phyloP scores from a whole-genome alignment of 2,888 invertebrate genomes.

The Tenthredo distinguenda region DNA sequence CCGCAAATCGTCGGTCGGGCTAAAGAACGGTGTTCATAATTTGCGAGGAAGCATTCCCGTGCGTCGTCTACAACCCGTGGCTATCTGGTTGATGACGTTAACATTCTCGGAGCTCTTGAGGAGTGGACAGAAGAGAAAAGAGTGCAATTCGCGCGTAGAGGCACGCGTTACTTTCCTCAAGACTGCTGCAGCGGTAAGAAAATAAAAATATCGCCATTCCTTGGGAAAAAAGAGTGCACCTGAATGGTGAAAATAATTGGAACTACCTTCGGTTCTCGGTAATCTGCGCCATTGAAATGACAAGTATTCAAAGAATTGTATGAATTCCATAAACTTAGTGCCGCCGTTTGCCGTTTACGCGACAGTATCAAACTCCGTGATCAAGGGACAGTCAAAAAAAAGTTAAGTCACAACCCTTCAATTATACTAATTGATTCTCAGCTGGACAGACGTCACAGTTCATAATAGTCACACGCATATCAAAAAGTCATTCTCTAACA shows the following conservation, averaged over 20 bases:
- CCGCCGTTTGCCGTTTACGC: slow-evolving; percentile 20
- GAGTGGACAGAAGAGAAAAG: slow-evolving; percentile 29
- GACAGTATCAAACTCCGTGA: slow-evolving; percentile 1
- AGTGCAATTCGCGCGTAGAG: slow-evolving; percentile 36
- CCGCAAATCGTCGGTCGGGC: neutral
- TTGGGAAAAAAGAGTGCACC: neutral
- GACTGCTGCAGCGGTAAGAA: neutral
- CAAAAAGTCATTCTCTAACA: neutral
- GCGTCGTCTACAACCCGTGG: slow-evolving; percentile 31
- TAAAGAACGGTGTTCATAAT: slow-evolving; percentile 48
- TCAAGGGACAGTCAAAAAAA: neutral
- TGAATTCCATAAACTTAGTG: slow-evolving; percentile 13
- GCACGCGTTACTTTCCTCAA: slow-evolving; percentile 47
- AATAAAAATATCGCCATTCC: slow-evolving; percentile 24
- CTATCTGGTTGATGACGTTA: slow-evolving; percentile 38
- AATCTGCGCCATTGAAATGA: neutral
- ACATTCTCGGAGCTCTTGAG: slow-evolving; percentile 17
- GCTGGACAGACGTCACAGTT: neutral
- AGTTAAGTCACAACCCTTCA: neutral
- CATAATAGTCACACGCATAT: neutral
- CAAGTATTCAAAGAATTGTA: slow-evolving; percentile 27
- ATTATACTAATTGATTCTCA: neutral
- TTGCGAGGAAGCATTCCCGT: slow-evolving; percentile 43
- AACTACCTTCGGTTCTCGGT: slow-evolving; percentile 28
- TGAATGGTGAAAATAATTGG: slow-evolving; percentile 29